Conservation (phyloP, 1,140 invertebrate genomes). For the Tribolium castaneum region DNA sequence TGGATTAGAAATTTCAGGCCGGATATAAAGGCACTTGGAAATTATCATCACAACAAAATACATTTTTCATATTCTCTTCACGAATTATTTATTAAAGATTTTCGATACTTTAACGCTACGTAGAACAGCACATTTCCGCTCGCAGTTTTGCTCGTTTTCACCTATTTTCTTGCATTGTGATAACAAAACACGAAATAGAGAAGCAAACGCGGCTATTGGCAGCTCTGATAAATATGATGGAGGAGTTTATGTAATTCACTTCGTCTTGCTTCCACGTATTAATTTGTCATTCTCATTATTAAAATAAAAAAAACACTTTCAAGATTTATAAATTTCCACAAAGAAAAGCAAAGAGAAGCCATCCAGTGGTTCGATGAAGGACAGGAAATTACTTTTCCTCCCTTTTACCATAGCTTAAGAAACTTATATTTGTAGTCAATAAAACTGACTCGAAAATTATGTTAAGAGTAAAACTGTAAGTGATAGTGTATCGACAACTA, state of each 20-base stretch:
- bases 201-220: neutral
- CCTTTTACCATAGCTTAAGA: neutral
- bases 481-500: neutral
- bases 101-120: neutral
- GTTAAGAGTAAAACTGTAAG: neutral
- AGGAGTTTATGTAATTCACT: neutral
- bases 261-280: no score
- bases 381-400: neutral
- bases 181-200: neutral
- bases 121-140: no score
- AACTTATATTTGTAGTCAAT: neutral
- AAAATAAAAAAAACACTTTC: no score
- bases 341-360: no score
- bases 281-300: no score
- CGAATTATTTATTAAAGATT: neutral
- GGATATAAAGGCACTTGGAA: neutral
- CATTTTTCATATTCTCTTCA: neutral
- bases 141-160: neutral
- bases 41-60: neutral
- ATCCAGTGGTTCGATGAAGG: neutral
- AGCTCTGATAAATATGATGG: neutral
- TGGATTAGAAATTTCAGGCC: neutral
- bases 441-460: neutral
- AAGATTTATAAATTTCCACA: no score
- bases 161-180: neutral